Evolutionary conservation across 2,797 vertebrate genomes (phyloP).

Genomic region (Poliocrania exsul): DNA sequence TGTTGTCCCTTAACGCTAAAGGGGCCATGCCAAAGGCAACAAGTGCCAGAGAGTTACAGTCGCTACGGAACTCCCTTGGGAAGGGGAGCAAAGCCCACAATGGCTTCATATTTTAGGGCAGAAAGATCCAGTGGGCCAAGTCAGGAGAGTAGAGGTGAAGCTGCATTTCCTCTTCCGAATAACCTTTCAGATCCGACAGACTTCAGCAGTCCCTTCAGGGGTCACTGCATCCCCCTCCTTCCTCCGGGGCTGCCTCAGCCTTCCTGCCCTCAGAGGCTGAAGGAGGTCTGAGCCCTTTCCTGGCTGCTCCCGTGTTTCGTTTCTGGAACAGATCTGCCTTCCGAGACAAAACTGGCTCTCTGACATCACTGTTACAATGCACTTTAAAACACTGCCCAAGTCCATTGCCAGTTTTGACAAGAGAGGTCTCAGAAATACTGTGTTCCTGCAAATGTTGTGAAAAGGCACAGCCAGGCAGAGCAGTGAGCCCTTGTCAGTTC

Average conservation of each 20-base stretch:
- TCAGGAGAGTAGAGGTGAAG: rapidly evolving
- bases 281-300: not conserved
- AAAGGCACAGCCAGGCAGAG: rapidly evolving
- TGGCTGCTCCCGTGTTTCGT: rapidly evolving
- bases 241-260: not conserved
- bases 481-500: rapidly evolving
- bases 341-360: not conserved
- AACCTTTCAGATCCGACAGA: not conserved
- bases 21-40: not conserved
- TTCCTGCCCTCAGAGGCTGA: not conserved
- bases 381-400: not conserved
- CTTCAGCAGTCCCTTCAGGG: not conserved
- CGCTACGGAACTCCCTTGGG: rapidly evolving
- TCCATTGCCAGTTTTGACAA: not conserved
- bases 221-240: not conserved
- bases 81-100: not conserved
- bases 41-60: not conserved
- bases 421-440: not conserved
- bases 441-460: rapidly evolving
- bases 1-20: not conserved
- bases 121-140: not conserved
- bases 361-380: rapidly evolving
- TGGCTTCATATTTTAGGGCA: not conserved
- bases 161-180: not conserved
- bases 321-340: not conserved